phyloP scores from a whole-genome alignment of 2,113 vertebrate genomes.

The Hippocampus mohnikei region DNA sequence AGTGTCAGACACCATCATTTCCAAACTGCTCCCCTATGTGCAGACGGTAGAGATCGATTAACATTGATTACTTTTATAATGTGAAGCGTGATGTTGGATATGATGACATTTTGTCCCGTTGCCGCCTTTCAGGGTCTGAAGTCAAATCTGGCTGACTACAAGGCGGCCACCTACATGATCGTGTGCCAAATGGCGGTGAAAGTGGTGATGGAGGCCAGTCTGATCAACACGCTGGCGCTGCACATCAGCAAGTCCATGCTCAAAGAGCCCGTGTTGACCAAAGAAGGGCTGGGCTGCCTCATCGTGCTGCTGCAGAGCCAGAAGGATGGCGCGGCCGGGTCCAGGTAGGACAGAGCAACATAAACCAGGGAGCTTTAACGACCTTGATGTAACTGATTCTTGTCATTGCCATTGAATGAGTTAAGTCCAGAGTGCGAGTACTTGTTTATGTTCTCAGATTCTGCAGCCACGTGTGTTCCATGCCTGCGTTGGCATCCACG shows the following conservation, averaged over 20 bases:
- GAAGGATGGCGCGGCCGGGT: slow-evolving; percentile 73
- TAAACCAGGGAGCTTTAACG: too few relatives aligned
- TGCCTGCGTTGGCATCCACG: slow-evolving; percentile 69
- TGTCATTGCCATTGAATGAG: too few relatives aligned
- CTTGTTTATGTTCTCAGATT: slow-evolving; percentile 64
- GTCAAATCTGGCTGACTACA: slow-evolving; percentile 84
- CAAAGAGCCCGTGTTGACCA: slow-evolving; percentile 70
- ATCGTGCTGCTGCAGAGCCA: slow-evolving; percentile 90
- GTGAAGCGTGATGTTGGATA: not conserved
- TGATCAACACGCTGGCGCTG: slow-evolving; percentile 78
- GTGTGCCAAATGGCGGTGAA: slow-evolving; percentile 88
- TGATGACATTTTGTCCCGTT: not conserved
- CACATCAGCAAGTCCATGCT: slow-evolving; percentile 80
- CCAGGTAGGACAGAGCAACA: slow-evolving; percentile 70
- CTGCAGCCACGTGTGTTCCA: slow-evolving; percentile 70
- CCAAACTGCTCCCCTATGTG: slow-evolving; percentile 88
- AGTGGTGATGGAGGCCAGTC: slow-evolving; percentile 78
- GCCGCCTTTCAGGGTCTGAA: slow-evolving; percentile 80
- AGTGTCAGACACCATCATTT: slow-evolving; percentile 78
- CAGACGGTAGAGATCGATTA: slow-evolving; percentile 77
- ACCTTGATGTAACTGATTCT: too few relatives aligned
- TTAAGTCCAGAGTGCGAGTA: too few relatives aligned
- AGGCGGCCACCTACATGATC: slow-evolving; percentile 91
- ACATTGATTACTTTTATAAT: not conserved
- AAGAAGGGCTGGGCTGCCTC: slow-evolving; percentile 83